Base-by-base conservation (phyloP, 2,888 invertebrate species). In the Agrotis exclamationis region DNA sequence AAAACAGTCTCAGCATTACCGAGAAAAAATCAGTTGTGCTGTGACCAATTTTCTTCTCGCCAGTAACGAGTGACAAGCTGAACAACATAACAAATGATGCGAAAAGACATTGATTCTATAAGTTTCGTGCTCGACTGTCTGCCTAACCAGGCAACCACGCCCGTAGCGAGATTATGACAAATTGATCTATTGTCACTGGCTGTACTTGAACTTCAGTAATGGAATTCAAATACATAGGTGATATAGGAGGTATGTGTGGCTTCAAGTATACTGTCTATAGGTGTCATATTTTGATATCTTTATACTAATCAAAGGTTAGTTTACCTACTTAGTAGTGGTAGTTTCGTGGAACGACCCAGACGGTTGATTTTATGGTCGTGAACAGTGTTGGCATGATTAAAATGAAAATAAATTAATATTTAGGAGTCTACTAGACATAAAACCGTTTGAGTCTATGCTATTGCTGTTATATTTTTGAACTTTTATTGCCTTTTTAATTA, bases 191-290 rank as follows among this genome's bases (percentile, higher is more conserved):
- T 78, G 71, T 79, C 64, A 66, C 20, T 22, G 18, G 68, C 58
- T 68, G 79, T 53, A 75, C 84, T 84, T 87, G 87, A 87, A 85
- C 85, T 86, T 81, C 81, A 75, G 45, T 69, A 63, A 68, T 56
- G 20, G 48, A 66, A 59, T 65, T 68, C 56, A 53, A 54, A 33
- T 69, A 47, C 22, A 53, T 50, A 24, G 20, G 47, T 68, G 58
- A 76, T 79, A 62, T 66, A 79, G 39, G 1, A 48, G 11, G 39
- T 45, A 48, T 68, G 44, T 60, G 13, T 48, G n/a, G 24, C 4
- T 47, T 39, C 18, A 62, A 50, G 63, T 47, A 51, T 16, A 58
- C 44, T 14, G 16, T 3, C 6, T 33, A 13, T 20, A 48, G 16
- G 39, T 75, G 59, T 60, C 16, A 33, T 1, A n/a, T 74, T 33